Conservation (phyloP, 2,797 vertebrate genomes). For the Tragopan temminckii region DNA sequence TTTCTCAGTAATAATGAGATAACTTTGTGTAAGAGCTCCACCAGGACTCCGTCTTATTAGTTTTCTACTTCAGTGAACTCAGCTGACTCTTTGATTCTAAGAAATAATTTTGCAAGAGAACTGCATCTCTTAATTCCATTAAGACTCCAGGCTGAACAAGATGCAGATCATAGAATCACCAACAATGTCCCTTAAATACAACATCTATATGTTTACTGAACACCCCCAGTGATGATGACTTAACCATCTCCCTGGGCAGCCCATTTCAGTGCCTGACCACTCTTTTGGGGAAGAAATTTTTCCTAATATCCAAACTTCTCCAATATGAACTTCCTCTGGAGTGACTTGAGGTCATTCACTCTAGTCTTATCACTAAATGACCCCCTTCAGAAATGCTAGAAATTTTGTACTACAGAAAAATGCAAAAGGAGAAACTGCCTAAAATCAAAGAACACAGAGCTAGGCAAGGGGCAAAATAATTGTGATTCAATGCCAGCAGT, state of each 20-base stretch:
- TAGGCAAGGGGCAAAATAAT: background rate
- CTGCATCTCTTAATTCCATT: background rate
- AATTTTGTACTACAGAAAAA: background rate
- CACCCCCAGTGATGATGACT: no score
- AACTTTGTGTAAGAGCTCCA: background rate
- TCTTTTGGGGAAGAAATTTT: no score
- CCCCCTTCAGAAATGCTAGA: background rate
- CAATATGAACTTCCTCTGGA: no score
- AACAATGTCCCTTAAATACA: no score
- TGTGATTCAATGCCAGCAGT: background rate
- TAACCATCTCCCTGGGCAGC: no score
- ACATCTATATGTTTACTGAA: no score
- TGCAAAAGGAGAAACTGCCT: background rate
- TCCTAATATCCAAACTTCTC: no score
- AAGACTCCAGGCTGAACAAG: background rate
- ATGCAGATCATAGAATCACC: no score
- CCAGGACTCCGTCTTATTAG: background rate
- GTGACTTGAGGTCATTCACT: no score
- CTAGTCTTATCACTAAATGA: no score
- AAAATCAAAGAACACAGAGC: background rate
- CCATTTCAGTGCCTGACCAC: no score
- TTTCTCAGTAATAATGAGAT: background rate
- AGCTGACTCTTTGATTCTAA: background rate
- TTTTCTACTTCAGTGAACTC: background rate
- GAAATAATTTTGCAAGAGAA: background rate